These are phyloP conservation scores for Lycaena phlaeas DNA, from an alignment of 2,888 invertebrate genomes.

Conservation along the genomic window DNA sequence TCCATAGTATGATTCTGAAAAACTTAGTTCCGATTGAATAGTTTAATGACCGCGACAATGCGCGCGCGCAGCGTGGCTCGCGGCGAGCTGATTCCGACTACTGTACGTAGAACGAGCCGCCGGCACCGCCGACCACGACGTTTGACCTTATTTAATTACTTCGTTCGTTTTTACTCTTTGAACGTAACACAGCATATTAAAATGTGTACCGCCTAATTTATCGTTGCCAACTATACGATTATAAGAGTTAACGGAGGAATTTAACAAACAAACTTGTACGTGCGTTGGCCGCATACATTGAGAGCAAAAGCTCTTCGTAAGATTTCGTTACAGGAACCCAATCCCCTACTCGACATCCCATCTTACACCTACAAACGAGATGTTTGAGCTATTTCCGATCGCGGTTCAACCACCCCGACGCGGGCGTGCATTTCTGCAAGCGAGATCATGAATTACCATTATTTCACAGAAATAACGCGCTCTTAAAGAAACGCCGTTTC, in stretches of 20 bases:
- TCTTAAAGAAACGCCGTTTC: constrained; percentile 2
- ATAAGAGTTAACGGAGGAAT: constrained; percentile 10
- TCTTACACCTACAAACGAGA: constrained; percentile 26
- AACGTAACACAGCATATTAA: constrained; percentile 62
- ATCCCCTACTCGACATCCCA: constrained; percentile 13
- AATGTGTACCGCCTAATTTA: constrained; percentile 59
- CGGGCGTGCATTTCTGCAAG: constrained; percentile 41
- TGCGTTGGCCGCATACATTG: background rate
- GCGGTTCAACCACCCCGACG: constrained; percentile 54
- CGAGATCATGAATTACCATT: constrained; percentile 23
- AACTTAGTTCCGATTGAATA: background rate
- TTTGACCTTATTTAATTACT: constrained; percentile 73
- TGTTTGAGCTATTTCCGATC: constrained; percentile 50
- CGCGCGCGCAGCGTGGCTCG: constrained; percentile 30
- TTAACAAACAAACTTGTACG: background rate
- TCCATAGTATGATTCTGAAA: background rate
- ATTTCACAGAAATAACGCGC: constrained; percentile 1
- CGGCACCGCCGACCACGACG: constrained; percentile 45
- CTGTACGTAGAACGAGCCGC: constrained; percentile 31
- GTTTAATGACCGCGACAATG: constrained; percentile 1
- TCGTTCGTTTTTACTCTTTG: constrained; percentile 68
- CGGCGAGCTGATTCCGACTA: constrained; percentile 37
- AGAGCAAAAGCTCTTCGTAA: constrained; percentile 3
- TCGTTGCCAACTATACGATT: constrained; percentile 53
- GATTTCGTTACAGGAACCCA: constrained; percentile 14